Evolutionary conservation across 2,888 invertebrate genomes (phyloP).

Genomic region (Tricholauxania praeusta): DNA sequence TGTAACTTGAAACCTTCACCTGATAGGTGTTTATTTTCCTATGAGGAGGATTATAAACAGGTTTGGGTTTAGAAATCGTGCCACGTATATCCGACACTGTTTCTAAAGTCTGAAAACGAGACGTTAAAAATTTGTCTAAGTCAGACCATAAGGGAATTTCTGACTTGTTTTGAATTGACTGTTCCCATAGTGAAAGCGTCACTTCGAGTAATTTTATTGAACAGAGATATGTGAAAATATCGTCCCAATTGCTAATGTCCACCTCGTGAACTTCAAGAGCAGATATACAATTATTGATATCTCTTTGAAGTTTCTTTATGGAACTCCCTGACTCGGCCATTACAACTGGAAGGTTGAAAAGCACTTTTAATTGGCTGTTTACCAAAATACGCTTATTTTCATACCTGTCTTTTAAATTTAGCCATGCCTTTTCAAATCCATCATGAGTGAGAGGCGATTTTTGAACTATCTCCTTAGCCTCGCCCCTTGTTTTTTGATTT

Average conservation of each 20-base stretch:
- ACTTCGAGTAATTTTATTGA: background rate
- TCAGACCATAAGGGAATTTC: constrained; percentile 7
- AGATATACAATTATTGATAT: constrained; percentile 37
- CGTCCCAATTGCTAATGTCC: constrained; percentile 21
- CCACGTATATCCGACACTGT: constrained; percentile 6
- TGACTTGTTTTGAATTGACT: constrained; percentile 3
- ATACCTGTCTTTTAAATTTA: background rate
- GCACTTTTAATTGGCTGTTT: constrained; percentile 27
- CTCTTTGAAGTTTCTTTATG: constrained; percentile 7
- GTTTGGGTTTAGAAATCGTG: background rate
- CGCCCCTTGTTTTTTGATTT: constrained; percentile 9
- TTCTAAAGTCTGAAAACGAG: constrained; percentile 2
- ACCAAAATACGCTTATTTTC: background rate
- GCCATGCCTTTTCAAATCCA: constrained; percentile 12
- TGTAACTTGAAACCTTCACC: background rate
- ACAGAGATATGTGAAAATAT: background rate
- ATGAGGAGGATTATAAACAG: background rate
- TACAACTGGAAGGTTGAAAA: constrained; percentile 28
- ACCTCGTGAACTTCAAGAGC: constrained; percentile 25
- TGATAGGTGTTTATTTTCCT: background rate
- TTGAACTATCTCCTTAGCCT: background rate
- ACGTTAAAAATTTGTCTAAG: background rate
- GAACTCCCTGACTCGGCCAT: constrained; percentile 16
- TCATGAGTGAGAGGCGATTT: constrained; percentile 22
- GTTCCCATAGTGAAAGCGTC: constrained; percentile 26